Evolutionary conservation across 2,797 vertebrate species (phyloP), one percentile per base, ranked within the genome.

Genomic region (Apodemus agrarius): DNA sequence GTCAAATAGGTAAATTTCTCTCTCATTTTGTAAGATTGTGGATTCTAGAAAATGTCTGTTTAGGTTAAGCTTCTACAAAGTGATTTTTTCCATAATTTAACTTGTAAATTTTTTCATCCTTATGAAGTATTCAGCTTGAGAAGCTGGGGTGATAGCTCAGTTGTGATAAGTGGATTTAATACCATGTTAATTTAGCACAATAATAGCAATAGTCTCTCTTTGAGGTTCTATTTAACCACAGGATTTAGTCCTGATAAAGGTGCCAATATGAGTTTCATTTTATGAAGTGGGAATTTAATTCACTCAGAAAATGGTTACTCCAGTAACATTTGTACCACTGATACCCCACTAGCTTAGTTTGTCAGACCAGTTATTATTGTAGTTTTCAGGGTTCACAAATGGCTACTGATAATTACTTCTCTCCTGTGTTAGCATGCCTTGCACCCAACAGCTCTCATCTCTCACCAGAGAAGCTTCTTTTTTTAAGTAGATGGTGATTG

Each of bases 1-100:
- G 46, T 87, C 69, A 87, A 75, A 72, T 43, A 82, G 31, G 72
- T 84, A 81, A 63, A 94, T 91, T 96, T 96, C 52, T 92, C 21
- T 91, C n/a, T 94, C 19, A 37, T 12, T 87, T 7, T 46, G 7
- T 96, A 82, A 74, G 24, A 67, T 92, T 92, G 34, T 52, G 93
- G 83, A 95, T 90, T 93, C 29, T 10, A 78, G 90, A 93, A 52
- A 11, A 96, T 79, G 63, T 52, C 76, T 16, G 31, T 79, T 40
- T 21, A 79, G 96, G 94, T 95, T 43, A 94, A 80, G 29, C 78
- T 54, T 94, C 76, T 89, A 37, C 26, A 79, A 79, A 81, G 61
- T 90, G 65, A 90, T n/a, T 26, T 65, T 92, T 3, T 29, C 54
- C 75, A 1, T 85, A 95, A 94, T 80, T 83, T 96, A 83, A 91